Evolutionary conservation across 1,140 invertebrate genomes (phyloP).

Genomic region (Halesus radiatus): DNA sequence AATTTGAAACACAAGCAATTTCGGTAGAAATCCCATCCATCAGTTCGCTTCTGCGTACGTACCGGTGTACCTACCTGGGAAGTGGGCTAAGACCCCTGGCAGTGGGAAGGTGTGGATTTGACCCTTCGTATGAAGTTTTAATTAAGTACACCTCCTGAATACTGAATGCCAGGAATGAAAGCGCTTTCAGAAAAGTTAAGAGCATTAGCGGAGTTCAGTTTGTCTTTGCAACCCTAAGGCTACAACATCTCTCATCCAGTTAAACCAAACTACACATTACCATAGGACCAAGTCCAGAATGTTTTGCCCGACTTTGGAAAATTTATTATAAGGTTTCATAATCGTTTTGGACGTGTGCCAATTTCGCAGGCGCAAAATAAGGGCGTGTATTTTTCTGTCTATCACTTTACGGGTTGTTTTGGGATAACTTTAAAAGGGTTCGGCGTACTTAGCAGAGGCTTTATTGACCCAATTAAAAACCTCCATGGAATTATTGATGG

Average conservation of each 20-base stretch:
- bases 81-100: conserved; percentile 1
- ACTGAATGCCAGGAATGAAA: conserved; percentile 51
- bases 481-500: background rate
- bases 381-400: background rate
- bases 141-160: conserved; percentile 54
- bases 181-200: conserved; percentile 54
- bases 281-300: no score
- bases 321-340: conserved; percentile 35
- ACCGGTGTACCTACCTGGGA: background rate
- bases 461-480: conserved; percentile 10
- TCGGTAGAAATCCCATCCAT: conserved; percentile 19
- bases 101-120: conserved; percentile 46
- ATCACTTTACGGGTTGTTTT: background rate
- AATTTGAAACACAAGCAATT: conserved; percentile 38
- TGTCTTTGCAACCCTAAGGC: conserved; percentile 49
- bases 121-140: conserved; percentile 55
- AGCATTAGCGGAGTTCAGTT: conserved; percentile 55
- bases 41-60: background rate
- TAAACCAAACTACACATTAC: background rate
- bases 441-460: background rate
- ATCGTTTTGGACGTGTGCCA: conserved; percentile 34
- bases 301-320: conserved; percentile 21
- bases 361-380: conserved; percentile 18
- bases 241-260: conserved; percentile 19
- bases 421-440: conserved; percentile 9